Conservation (phyloP, 2,113 vertebrate genomes). For the Vombatus ursinus region DNA sequence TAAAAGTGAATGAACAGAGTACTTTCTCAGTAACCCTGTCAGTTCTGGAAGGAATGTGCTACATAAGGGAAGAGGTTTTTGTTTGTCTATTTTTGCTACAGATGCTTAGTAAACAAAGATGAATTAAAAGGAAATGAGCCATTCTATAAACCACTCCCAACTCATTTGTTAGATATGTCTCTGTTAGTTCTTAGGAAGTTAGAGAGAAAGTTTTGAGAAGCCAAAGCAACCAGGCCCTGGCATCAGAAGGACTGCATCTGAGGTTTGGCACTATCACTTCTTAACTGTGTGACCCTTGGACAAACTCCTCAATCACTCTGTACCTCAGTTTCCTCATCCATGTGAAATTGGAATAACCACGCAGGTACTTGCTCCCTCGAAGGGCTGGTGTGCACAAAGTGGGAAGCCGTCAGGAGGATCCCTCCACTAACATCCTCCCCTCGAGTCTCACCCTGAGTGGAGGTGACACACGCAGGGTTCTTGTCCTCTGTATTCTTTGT, state of each 20-base stretch:
- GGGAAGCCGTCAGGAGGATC: no score
- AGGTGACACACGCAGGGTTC: no score
- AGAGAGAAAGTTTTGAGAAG: no score
- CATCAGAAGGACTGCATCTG: no score
- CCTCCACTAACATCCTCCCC: no score
- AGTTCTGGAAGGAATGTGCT: no score
- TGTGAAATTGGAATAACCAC: background rate
- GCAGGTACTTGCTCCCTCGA: no score
- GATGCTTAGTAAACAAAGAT: background rate
- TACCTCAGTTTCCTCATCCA: constrained; percentile 12
- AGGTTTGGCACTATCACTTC: background rate
- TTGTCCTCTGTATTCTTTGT: no score
- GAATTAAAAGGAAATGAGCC: background rate
- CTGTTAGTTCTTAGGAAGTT: no score
- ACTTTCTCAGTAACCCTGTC: background rate
- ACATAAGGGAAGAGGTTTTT: background rate
- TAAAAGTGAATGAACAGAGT: background rate
- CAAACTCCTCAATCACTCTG: background rate
- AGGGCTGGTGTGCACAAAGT: no score
- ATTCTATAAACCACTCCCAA: background rate
- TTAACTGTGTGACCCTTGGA: background rate
- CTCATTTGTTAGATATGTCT: background rate
- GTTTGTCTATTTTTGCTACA: background rate
- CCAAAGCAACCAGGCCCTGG: no score
- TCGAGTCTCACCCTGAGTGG: no score